Conservation (phyloP, 2,888 invertebrate genomes). For the Trachelus stipa region DNA sequence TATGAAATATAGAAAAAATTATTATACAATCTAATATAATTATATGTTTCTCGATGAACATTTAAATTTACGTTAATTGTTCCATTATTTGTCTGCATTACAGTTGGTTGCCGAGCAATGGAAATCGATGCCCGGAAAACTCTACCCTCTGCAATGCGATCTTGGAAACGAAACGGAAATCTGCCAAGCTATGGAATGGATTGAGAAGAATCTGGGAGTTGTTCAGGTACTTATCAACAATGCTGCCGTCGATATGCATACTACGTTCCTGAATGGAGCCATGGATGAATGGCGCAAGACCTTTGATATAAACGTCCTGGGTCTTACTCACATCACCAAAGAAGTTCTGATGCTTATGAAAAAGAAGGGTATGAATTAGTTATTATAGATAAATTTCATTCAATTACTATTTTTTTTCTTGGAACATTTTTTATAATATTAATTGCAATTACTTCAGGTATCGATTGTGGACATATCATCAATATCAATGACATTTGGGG, state of each 20-base stretch:
- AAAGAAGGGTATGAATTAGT: constrained; percentile 34
- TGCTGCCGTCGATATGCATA: constrained; percentile 65
- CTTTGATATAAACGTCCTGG: constrained; percentile 41
- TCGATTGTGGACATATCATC: background rate
- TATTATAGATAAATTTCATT: background rate
- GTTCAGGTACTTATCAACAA: constrained; percentile 72
- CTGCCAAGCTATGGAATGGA: constrained; percentile 67
- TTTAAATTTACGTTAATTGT: background rate
- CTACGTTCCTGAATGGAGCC: constrained; percentile 34
- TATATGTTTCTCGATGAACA: background rate
- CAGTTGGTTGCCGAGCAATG: constrained; percentile 40
- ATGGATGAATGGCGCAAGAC: constrained; percentile 41
- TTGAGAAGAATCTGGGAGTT: constrained; percentile 68
- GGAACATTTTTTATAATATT: background rate
- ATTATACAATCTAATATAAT: background rate
- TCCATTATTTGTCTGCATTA: background rate
- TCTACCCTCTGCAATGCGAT: constrained; percentile 68
- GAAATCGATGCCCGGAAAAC: constrained; percentile 49
- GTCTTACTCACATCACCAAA: constrained; percentile 36
- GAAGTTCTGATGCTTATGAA: constrained; percentile 41
- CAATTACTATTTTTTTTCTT: background rate
- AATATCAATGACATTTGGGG: constrained; percentile 33
- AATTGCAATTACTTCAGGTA: background rate
- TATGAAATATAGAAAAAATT: background rate
- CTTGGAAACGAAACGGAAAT: constrained; percentile 69